Evolutionary conservation across 2,113 vertebrate genomes (phyloP).

Genomic region (Cygnus atratus): DNA sequence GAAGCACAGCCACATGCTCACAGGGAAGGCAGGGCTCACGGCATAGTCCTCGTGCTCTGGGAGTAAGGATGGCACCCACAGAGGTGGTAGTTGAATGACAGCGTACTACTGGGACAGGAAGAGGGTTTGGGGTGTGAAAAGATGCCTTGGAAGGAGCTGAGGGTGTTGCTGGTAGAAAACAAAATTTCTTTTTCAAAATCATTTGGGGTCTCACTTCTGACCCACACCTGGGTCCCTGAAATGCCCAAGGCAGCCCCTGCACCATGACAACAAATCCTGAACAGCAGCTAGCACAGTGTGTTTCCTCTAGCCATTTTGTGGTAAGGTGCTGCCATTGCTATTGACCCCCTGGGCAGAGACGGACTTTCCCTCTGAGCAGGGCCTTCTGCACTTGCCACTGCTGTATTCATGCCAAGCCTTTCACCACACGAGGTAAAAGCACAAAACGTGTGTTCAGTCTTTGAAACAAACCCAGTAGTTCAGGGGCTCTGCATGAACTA

Average conservation of each 20-base stretch:
- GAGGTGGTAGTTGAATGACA: not conserved
- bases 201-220: not conserved
- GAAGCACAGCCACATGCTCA: rapidly evolving
- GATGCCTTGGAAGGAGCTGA: not conserved
- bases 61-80: not conserved
- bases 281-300: not conserved
- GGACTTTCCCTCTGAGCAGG: not conserved
- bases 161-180: not conserved
- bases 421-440: not conserved
- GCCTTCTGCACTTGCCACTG: not conserved
- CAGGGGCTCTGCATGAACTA: not conserved
- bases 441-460: not conserved
- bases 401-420: not conserved
- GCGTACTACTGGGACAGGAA: not conserved
- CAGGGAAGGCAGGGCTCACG: not conserved
- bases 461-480: not conserved
- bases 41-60: not conserved
- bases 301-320: not conserved
- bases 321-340: not conserved
- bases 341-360: not conserved
- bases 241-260: not conserved
- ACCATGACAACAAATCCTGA: not conserved
- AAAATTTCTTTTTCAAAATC: not conserved
- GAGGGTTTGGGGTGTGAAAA: not conserved
- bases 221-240: not conserved